Base-by-base conservation (phyloP, 2,888 invertebrate genomes). In the Tyria jacobaeae region DNA sequence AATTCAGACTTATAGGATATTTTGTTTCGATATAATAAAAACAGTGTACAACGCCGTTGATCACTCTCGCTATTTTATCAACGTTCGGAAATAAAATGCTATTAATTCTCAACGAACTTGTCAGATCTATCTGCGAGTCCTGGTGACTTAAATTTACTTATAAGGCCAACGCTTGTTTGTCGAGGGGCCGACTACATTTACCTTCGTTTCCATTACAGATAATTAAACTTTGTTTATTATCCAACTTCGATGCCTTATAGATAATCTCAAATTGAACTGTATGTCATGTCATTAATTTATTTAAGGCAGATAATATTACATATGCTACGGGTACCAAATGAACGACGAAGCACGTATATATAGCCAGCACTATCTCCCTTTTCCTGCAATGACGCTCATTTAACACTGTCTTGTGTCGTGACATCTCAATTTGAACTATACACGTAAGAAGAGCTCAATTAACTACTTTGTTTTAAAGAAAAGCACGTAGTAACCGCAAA, bases 1-100 rank as follows among this genome's bases (percentile, higher is more conserved):
- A 90, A 90, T 89, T 88, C 79, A 79, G 89, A 89, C 85, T 89
- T 86, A 83, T 87, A 88, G 87, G 87, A 89, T 83, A 83, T 83
- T 86, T 86, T 84, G 86, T 84, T 83, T 79, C 76, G 84, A 88
- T 88, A 90, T 87, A 88, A 90, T 88, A 87, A 85, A 86, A 88
- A 81, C 84, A 75, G 64, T 80, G 76, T 78, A 71, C 60, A 59
- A 51, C 55, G 39, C 60, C 60, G 63, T 63, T 62, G 64, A 68
- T 71, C 54, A 54, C 60, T 61, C 24, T 62, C 44, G 39, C 41
- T 34, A 27, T 61, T 57, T 64, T 68, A 73, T 72, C 63, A 60
- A 58, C 68, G 60, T 41, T 64, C 44, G 61, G 62, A 64, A 61
- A 67, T 76, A 69, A 69, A 77, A 66, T 60, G 41, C 24, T 24